These are phyloP conservation scores for Rhinoptilus africanus DNA, from an alignment of 2,113 vertebrate genomes.

Conservation along the genomic window DNA sequence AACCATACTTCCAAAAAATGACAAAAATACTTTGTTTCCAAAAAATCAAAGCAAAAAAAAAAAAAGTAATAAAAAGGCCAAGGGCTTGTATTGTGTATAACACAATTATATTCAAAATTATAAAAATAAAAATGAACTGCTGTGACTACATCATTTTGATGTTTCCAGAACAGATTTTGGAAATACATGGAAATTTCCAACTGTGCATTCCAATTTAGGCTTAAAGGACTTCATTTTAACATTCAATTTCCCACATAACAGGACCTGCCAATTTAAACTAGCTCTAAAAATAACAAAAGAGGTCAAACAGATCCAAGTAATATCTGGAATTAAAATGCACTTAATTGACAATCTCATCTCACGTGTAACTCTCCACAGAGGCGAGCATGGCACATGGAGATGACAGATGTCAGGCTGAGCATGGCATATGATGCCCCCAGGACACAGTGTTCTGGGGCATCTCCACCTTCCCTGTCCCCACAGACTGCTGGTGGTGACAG, in stretches of 20 bases:
- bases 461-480: background rate
- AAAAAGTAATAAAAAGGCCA: background rate
- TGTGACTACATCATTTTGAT: background rate
- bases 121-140: background rate
- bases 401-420: background rate
- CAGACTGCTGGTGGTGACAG: background rate
- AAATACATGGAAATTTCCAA: slow-evolving; percentile 47
- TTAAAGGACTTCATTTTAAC: background rate
- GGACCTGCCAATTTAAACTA: slow-evolving; percentile 10
- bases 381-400: background rate
- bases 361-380: background rate
- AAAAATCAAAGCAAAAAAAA: background rate
- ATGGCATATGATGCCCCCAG: fast-evolving
- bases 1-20: background rate
- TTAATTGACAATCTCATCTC: background rate
- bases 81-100: background rate
- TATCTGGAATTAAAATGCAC: background rate
- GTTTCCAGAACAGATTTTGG: slow-evolving; percentile 28
- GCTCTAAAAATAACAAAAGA: slow-evolving; percentile 25
- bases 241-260: background rate
- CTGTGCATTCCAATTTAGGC: background rate
- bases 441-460: background rate
- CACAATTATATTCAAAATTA: background rate
- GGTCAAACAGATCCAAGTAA: background rate
- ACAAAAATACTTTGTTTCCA: background rate